Conservation (phyloP, 2,797 vertebrate genomes). For the Ceryle rudis region DNA sequence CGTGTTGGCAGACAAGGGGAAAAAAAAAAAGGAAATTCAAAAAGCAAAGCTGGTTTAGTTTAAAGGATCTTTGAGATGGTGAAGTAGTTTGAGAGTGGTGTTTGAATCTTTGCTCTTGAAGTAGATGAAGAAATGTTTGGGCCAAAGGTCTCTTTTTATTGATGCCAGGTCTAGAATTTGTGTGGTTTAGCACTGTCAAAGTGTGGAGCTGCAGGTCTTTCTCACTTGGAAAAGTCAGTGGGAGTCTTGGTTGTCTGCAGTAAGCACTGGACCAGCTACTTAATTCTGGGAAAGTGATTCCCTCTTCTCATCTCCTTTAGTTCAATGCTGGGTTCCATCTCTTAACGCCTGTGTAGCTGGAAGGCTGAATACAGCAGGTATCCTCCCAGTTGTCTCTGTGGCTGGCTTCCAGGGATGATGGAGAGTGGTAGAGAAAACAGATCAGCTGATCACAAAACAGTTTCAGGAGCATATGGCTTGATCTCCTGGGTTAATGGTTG, state of each 20-base stretch:
- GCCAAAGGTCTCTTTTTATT: neutral
- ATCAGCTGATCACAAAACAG: neutral
- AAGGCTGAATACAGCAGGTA: neutral
- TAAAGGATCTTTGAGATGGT: neutral
- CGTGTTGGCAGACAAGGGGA: neutral
- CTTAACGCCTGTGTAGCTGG: neutral
- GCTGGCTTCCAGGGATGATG: neutral
- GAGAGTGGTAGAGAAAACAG: neutral
- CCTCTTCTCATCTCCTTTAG: neutral
- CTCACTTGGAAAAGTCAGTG: neutral
- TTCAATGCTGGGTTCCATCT: neutral
- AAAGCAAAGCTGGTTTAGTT: neutral
- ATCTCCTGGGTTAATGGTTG: neutral
- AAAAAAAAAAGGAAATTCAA: neutral
- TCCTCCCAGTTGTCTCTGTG: rapidly evolving
- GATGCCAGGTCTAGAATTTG: neutral
- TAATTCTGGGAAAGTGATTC: neutral
- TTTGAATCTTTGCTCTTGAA: neutral
- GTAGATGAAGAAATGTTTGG: neutral
- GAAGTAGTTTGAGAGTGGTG: neutral
- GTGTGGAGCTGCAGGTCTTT: neutral
- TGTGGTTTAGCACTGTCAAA: neutral
- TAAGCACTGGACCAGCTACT: neutral
- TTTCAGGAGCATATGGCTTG: neutral
- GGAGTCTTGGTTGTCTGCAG: neutral